Evolutionary conservation across 2,888 invertebrate species (phyloP), one percentile per base, ranked within the genome.

Genomic region (Drosophila lacicola): DNA sequence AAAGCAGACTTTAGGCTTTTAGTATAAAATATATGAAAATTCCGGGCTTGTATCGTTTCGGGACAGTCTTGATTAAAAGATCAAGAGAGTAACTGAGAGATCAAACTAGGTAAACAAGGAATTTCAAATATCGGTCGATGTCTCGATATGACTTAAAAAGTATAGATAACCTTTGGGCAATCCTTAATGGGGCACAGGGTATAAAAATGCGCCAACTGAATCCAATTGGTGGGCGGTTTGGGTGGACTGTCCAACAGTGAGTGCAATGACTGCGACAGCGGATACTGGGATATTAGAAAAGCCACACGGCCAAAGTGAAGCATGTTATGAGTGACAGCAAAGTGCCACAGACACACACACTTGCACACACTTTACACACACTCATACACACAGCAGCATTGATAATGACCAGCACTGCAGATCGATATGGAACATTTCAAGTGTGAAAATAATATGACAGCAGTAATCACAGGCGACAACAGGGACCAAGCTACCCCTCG

Each of bases 371-470:
- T 17, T 6, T 3, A 21, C 29, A 39, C 19, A 19, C 55, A 55
- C 10, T 0, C 53, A 54, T 2, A 37, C n/a, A 19, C 8, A 54
- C 34, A 70, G 67, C 74, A 68, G 61, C 63, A 46, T 49, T 75
- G 75, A 82, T 84, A 87, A 84, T 84, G 87, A 78, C 78, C 73
- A 69, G 51, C 65, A 56, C 51, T 39, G 54, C 63, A 72, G 72
- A 80, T 82, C 82, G 79, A 79, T 74, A 75, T 54, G 45, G 76
- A 55, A 57, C 68, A 81, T 82, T 83, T 85, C 70, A 81, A 88
- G 85, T 85, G 88, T 85, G 82, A 82, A 85, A 79, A 88, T 88
- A 82, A 88, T 82, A 85, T 82, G 88, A 85, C 85, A 85, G 78
- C 65, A 69, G 85, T 85, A 82, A 87, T 88, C 88, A 82, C 17